Evolutionary conservation across 2,797 vertebrate genomes (phyloP).

Genomic region (Gymnoscopelus microlampas): DNA sequence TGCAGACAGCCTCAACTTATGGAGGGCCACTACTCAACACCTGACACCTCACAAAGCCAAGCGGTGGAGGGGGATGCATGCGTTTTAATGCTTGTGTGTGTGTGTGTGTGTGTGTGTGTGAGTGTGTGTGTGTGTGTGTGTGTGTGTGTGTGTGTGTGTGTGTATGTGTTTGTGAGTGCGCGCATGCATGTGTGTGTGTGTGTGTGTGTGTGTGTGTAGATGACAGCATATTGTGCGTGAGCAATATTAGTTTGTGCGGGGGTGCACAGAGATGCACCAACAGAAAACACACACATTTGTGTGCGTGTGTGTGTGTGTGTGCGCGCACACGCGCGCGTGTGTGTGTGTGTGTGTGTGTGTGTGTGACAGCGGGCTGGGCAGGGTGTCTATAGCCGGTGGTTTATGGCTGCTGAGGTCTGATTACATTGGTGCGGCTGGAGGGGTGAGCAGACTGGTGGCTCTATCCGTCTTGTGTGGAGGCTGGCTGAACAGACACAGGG

Average conservation of each 20-base stretch:
- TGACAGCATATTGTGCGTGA: too few relatives aligned
- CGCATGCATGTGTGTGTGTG: constrained; percentile 10
- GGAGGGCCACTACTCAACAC: constrained; percentile 48
- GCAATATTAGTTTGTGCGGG: too few relatives aligned
- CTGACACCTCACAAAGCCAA: constrained; percentile 24
- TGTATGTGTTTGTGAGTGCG: constrained; percentile 14
- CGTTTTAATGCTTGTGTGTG: not conserved
- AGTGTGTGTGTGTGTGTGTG: not conserved
- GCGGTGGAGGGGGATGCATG: not conserved
- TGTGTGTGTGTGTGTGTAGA: not conserved
- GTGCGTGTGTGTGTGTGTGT: constrained; percentile 25
- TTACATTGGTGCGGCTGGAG: constrained; percentile 75
- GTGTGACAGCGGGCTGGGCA: constrained; percentile 59
- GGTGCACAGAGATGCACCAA: too few relatives aligned
- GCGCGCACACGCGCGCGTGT: too few relatives aligned
- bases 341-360: constrained; percentile 24
- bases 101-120: constrained; percentile 12
- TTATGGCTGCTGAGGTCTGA: constrained; percentile 79
- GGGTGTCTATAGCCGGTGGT: constrained; percentile 71
- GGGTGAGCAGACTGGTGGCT: constrained; percentile 70
- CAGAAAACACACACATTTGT: not conserved
- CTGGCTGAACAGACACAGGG: constrained; percentile 70
- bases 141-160: not conserved
- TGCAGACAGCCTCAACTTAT: constrained; percentile 45
- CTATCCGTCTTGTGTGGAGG: constrained; percentile 75